Evolutionary conservation across 2,797 vertebrate genomes (phyloP).

Genomic region (Channa striata): DNA sequence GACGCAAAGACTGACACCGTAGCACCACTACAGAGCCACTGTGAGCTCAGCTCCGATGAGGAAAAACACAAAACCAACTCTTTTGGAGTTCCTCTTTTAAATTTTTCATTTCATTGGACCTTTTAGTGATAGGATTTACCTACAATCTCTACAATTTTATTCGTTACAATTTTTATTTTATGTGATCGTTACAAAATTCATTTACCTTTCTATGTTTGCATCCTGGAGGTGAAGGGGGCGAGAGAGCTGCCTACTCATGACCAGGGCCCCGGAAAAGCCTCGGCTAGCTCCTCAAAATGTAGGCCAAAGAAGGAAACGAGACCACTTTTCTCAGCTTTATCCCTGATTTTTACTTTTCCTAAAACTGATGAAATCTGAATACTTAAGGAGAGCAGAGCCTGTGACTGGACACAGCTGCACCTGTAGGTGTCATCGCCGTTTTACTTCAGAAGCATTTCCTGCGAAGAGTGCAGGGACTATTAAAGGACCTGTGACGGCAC

Average conservation of each 20-base stretch:
- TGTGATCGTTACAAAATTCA: background rate
- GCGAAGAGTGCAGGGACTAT: slow-evolving; percentile 52
- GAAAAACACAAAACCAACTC: no score
- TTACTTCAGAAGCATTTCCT: slow-evolving; percentile 40
- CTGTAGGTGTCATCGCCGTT: slow-evolving; percentile 19
- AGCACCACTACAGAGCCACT: no score
- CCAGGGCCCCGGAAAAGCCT: background rate
- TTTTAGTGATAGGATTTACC: no score
- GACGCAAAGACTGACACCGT: no score
- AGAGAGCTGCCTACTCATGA: background rate
- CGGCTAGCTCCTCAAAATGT: background rate
- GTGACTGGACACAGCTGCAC: slow-evolving; percentile 29
- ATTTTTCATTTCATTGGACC: no score
- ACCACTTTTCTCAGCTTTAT: background rate
- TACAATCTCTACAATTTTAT: background rate
- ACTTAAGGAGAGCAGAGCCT: slow-evolving; percentile 24
- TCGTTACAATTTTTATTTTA: no score
- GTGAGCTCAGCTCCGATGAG: no score
- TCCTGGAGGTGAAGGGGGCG: no score
- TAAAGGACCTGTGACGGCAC: slow-evolving; percentile 47
- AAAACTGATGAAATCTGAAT: background rate
- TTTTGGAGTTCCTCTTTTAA: no score
- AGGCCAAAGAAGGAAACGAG: background rate
- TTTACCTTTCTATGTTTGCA: background rate
- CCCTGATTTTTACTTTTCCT: background rate